These are phyloP conservation scores for Epizoanthus ramosus DNA, from an alignment of 92 coral and sea anemone species.

Conservation along the genomic window DNA sequence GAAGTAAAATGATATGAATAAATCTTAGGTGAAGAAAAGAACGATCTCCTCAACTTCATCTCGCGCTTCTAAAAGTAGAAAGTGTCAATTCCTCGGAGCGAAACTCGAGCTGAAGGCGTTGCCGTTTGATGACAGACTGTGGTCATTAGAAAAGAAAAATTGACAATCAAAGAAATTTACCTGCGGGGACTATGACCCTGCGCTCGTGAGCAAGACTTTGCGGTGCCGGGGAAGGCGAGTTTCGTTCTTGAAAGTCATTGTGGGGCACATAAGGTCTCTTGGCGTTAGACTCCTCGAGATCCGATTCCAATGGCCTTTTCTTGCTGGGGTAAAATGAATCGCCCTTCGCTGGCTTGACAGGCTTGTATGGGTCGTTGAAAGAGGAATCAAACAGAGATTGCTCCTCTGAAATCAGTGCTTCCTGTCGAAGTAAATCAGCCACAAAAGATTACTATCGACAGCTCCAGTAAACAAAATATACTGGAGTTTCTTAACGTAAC, in stretches of 20 bases:
- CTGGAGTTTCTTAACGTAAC: not conserved
- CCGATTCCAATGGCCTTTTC: constrained; percentile 86
- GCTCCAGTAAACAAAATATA: constrained; percentile 52
- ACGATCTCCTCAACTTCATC: constrained; percentile 17
- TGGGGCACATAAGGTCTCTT: constrained; percentile 90
- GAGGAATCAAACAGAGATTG: constrained; percentile 93
- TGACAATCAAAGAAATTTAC: constrained; percentile 58
- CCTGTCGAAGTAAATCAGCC: constrained; percentile 28
- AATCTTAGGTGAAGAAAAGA: constrained; percentile 4
- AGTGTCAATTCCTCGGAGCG: constrained; percentile 21
- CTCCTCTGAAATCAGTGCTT: constrained; percentile 79
- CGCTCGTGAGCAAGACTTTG: constrained; percentile 89
- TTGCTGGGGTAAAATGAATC: constrained; percentile 74
- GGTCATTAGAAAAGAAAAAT: constrained; percentile 42
- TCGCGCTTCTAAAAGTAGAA: constrained; percentile 35
- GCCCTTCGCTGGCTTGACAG: constrained; percentile 74
- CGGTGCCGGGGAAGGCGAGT: constrained; percentile 85
- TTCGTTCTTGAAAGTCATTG: constrained; percentile 93
- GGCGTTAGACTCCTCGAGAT: constrained; percentile 91
- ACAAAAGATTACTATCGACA: not conserved
- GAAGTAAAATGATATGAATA: constrained; percentile 15
- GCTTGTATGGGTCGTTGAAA: constrained; percentile 93
- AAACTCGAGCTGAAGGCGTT: constrained; percentile 45
- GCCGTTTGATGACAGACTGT: constrained; percentile 55
- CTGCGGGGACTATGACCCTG: constrained; percentile 99